Evolutionary conservation across 2,888 invertebrate genomes (phyloP).

Genomic region (Agriopis aurantiaria): DNA sequence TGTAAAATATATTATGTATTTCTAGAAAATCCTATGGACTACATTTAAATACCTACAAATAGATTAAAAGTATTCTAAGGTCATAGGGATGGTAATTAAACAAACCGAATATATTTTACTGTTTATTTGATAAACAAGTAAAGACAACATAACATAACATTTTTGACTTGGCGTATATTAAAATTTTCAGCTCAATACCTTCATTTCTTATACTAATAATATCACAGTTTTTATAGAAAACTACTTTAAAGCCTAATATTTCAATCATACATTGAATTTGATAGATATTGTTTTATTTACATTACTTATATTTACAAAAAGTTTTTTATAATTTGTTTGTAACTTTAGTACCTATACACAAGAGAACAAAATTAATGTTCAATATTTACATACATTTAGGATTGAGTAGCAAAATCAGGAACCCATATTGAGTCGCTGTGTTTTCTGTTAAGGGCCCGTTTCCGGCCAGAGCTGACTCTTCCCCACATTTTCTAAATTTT

Average conservation of each 20-base stretch:
- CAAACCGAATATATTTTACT: constrained; percentile 55
- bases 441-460: neutral
- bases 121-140: constrained; percentile 83
- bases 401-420: neutral
- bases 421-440: neutral
- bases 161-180: constrained; percentile 66
- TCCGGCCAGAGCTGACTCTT: no score
- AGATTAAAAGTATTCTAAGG: no score
- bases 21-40: no score
- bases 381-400: neutral
- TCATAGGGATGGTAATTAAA: constrained; percentile 1
- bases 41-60: no score
- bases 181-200: constrained; percentile 56
- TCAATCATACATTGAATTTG: constrained; percentile 8
- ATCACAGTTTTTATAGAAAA: constrained; percentile 70
- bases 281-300: constrained; percentile 14
- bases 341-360: neutral
- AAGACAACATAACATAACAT: constrained; percentile 75
- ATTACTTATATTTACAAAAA: constrained; percentile 35
- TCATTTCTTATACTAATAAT: constrained; percentile 66
- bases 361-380: neutral
- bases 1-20: no score
- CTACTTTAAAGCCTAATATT: constrained; percentile 40
- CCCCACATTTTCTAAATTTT: no score
- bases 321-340: neutral